Evolutionary conservation across 2,113 vertebrate species (phyloP).

Genomic region (Labeo rohita): DNA sequence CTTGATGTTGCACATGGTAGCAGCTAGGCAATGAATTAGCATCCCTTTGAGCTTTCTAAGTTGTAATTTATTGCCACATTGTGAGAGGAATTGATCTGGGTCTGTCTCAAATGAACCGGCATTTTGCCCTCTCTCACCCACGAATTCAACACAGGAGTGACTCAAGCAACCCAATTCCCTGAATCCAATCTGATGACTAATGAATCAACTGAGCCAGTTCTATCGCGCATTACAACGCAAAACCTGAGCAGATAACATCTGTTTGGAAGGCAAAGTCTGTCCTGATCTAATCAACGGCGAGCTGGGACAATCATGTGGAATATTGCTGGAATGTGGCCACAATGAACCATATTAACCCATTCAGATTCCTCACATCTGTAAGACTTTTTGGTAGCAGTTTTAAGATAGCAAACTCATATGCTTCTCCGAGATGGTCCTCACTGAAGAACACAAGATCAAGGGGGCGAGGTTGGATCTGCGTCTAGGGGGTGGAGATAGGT

Average conservation of each 20-base stretch:
- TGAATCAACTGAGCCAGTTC: constrained; percentile 18
- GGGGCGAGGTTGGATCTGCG: too few species aligned
- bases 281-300: constrained; percentile 21
- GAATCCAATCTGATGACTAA: constrained; percentile 34
- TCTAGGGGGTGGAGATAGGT: too few species aligned
- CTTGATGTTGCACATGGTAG: neutral
- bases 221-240: constrained; percentile 15
- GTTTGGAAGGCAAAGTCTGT: constrained; percentile 23
- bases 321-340: constrained; percentile 8
- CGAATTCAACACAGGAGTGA: constrained; percentile 8
- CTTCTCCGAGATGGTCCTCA: too few species aligned
- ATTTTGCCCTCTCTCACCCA: constrained; percentile 26
- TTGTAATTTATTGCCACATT: constrained; percentile 38
- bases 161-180: constrained; percentile 37
- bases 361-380: neutral
- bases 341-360: constrained; percentile 15
- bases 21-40: neutral
- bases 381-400: neutral
- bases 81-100: constrained; percentile 31
- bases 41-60: constrained; percentile 23
- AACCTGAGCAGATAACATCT: constrained; percentile 12
- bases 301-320: neutral
- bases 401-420: neutral
- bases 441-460: too few species aligned
- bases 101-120: constrained; percentile 4